Conservation (phyloP, 2,113 vertebrate species). For the Xiphophorus hellerii region DNA sequence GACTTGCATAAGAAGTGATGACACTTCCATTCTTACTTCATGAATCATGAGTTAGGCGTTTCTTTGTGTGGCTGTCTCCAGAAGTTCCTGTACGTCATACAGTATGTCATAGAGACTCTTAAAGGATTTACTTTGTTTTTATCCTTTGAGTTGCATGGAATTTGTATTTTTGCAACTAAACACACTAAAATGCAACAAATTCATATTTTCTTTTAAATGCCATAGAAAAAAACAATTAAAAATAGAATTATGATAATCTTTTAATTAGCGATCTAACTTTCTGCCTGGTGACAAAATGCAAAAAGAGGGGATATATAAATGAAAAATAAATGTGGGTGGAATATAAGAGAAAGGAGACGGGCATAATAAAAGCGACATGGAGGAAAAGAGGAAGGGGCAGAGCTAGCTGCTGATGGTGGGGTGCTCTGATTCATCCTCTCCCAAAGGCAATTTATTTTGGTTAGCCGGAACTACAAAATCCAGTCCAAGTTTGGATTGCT, state of each 20-base stretch:
- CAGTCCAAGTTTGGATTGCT: constrained; percentile 33
- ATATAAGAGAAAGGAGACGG: constrained; percentile 8
- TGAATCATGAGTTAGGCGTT: background rate
- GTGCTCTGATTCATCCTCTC: constrained; percentile 65
- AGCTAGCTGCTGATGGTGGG: constrained; percentile 19
- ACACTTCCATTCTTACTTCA: too few species aligned
- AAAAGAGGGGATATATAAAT: background rate
- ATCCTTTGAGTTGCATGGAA: too few species aligned
- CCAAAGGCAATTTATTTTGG: constrained; percentile 65
- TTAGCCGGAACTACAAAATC: constrained; percentile 46
- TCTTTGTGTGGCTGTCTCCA: background rate
- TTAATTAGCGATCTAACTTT: background rate
- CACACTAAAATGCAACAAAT: background rate
- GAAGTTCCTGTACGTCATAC: background rate
- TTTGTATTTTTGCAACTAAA: too few species aligned
- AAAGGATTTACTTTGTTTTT: background rate
- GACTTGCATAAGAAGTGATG: too few species aligned
- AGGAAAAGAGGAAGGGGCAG: constrained; percentile 1
- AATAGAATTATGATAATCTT: background rate
- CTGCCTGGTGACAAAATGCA: background rate
- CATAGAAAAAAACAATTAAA: background rate
- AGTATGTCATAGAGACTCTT: background rate
- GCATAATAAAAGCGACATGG: constrained; percentile 2
- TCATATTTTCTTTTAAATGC: background rate
- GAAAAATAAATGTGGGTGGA: constrained; percentile 2